Evolutionary conservation across 2,113 vertebrate genomes (phyloP).

Genomic region (Aspidoscelis tigris): DNA sequence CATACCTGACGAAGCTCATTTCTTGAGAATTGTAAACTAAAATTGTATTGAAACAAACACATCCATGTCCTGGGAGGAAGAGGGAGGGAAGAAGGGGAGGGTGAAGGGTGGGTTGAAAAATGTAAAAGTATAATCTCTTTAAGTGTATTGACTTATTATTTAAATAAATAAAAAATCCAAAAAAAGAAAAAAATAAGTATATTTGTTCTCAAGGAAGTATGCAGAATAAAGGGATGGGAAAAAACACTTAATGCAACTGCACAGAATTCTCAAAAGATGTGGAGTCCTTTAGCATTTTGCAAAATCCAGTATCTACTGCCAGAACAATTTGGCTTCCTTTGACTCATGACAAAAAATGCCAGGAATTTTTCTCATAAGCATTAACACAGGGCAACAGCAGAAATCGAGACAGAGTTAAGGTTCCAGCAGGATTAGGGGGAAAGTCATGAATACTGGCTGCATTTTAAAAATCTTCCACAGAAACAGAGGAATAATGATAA

Average conservation of each 20-base stretch:
- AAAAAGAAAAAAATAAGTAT: too few species aligned
- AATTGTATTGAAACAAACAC: too few species aligned
- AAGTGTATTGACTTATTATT: too few species aligned
- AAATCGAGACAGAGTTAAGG: constrained; percentile 23
- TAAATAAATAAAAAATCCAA: too few species aligned
- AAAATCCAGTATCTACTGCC: neutral
- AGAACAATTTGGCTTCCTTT: neutral
- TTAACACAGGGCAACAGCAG: constrained; percentile 4
- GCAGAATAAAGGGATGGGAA: too few species aligned
- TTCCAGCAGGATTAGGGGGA: constrained; percentile 17
- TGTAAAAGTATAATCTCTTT: too few species aligned
- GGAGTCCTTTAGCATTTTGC: neutral
- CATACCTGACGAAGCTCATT: too few species aligned
- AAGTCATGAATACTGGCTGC: neutral
- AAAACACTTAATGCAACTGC: neutral
- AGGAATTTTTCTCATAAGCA: constrained; percentile 4
- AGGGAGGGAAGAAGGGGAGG: too few species aligned
- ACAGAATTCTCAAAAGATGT: neutral
- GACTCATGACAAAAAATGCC: constrained; percentile 18
- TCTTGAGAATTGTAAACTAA: too few species aligned
- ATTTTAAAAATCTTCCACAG: constrained; percentile 12
- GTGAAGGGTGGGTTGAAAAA: too few species aligned
- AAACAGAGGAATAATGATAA: neutral
- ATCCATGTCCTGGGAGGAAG: too few species aligned
- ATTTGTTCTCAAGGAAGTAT: too few species aligned